These are phyloP conservation scores for Stratiolaelaps scimitus DNA, from an alignment of 1,140 invertebrate species.

Conservation along the genomic window DNA sequence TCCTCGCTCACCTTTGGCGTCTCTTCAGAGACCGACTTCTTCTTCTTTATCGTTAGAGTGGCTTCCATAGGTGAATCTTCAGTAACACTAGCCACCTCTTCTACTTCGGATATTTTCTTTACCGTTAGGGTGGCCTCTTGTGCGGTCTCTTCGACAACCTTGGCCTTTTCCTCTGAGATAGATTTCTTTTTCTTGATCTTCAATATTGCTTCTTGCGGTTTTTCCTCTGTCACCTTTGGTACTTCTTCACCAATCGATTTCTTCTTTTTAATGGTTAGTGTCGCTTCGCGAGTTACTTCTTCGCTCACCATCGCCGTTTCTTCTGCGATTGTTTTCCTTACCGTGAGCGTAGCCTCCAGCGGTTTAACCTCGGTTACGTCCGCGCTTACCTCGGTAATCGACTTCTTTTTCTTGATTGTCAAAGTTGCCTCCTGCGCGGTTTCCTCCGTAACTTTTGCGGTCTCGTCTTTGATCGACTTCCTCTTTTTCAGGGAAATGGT, in stretches of 20 bases:
- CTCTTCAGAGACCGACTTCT: constrained; percentile 6
- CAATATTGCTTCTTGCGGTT: not conserved
- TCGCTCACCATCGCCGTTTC: constrained; percentile 14
- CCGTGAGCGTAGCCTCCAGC: not conserved
- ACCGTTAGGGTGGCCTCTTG: constrained; percentile 14
- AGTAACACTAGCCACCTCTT: constrained; percentile 26
- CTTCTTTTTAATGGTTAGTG: constrained; percentile 23
- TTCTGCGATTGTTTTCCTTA: constrained; percentile 22
- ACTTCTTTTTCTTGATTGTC: not conserved
- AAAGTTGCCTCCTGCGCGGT: constrained; percentile 11
- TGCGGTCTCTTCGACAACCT: constrained; percentile 19
- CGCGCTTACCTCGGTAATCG: too few species aligned
- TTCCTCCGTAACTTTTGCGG: constrained; percentile 29
- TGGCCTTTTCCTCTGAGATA: constrained; percentile 21
- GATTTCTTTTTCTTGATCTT: constrained; percentile 23
- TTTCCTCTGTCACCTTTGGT: not conserved
- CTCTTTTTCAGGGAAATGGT: constrained; percentile 30
- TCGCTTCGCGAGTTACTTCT: constrained; percentile 26
- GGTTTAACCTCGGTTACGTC: not conserved
- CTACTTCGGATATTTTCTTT: too few species aligned
- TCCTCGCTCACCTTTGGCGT: constrained; percentile 24
- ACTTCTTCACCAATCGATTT: constrained; percentile 27
- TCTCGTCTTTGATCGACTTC: constrained; percentile 30
- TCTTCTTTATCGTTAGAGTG: constrained; percentile 1
- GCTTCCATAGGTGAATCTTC: not conserved